Percentiles rank a stretch among this genome's conserved stretches.
Conservation (phyloP, 2,113 vertebrate genomes). For the Rhinolophus ferrumequinum region DNA sequence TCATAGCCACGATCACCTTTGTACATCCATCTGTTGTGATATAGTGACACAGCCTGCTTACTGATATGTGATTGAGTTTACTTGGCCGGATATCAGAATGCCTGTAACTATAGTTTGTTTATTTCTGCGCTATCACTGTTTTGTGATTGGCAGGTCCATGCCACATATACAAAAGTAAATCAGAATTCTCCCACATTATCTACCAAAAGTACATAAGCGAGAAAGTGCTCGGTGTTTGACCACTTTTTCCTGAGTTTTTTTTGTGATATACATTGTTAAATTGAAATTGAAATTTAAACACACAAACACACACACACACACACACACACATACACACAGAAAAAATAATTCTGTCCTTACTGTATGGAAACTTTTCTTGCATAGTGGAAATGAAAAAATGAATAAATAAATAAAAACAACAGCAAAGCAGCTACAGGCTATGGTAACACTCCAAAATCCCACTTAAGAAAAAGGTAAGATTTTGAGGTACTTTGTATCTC, state of each 20-base stretch:
- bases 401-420: background rate
- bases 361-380: background rate
- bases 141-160: constrained; percentile 44
- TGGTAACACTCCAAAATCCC: background rate
- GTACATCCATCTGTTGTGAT: constrained; percentile 24
- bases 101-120: constrained; percentile 65
- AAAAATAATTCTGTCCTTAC: background rate
- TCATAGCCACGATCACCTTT: constrained; percentile 46
- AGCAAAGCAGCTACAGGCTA: background rate
- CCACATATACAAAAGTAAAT: constrained; percentile 17
- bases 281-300: background rate
- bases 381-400: background rate
- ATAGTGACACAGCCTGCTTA: constrained; percentile 45
- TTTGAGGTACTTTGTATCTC: background rate
- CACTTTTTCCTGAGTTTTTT: background rate
- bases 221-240: background rate
- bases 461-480: background rate
- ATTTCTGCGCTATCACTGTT: constrained; percentile 45
- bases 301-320: background rate
- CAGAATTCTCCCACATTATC: constrained; percentile 14
- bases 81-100: constrained; percentile 53
- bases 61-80: constrained; percentile 66
- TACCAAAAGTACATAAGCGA: background rate
- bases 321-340: background rate
- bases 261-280: background rate